Evolutionary conservation across 1,140 invertebrate genomes (phyloP).

Genomic region (Aphidius ervi): DNA sequence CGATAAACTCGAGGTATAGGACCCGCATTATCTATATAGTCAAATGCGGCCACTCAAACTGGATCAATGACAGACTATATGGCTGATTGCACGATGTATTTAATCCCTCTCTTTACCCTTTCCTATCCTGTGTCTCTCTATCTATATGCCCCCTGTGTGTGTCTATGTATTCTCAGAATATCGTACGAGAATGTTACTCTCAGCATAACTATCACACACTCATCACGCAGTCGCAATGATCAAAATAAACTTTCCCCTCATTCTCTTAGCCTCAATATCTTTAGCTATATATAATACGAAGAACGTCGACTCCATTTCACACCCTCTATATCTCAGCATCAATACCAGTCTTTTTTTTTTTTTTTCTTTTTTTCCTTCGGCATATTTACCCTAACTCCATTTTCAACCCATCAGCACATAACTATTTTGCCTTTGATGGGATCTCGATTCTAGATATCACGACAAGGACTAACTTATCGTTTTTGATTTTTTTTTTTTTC

Average conservation of each 20-base stretch:
- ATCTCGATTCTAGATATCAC: constrained; percentile 14
- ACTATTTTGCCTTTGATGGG: constrained; percentile 21
- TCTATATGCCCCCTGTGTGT: neutral
- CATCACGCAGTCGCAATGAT: neutral
- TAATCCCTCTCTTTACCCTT: neutral
- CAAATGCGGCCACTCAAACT: constrained; percentile 3
- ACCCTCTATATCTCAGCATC: constrained; percentile 1
- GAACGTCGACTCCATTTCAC: constrained; percentile 20
- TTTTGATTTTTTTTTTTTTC: constrained; percentile 11
- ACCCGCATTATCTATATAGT: constrained; percentile 10
- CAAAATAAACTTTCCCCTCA: neutral
- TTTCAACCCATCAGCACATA: neutral
- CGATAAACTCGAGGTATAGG: neutral
- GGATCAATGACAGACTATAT: constrained; percentile 19
- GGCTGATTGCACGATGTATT: constrained; percentile 18
- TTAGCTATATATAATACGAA: constrained; percentile 13
- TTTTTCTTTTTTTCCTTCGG: too few relatives aligned
- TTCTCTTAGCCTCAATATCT: constrained; percentile 12
- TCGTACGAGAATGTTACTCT: neutral
- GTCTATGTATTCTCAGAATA: too few relatives aligned
- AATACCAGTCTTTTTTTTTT: constrained; percentile 3
- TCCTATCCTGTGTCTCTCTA: neutral
- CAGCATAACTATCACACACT: neutral
- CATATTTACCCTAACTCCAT: neutral
- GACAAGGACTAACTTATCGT: constrained; percentile 14